Percentiles rank a stretch among this genome's conserved stretches.
These are phyloP conservation scores for Leucoraja ocellata DNA, from an alignment of 2,797 vertebrate species.

Conservation along the genomic window DNA sequence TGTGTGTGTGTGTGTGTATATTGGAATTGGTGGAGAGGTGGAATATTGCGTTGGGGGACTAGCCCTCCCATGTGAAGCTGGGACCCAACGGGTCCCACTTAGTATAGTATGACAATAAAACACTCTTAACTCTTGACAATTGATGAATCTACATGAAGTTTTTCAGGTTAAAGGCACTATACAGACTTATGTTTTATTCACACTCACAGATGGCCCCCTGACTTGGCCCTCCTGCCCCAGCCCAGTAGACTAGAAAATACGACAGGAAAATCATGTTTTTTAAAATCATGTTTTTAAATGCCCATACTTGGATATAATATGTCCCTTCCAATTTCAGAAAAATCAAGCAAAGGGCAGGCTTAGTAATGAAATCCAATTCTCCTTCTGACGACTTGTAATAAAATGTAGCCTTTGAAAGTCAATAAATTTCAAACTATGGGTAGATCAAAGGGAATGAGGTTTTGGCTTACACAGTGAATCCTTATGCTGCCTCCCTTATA, in stretches of 20 bases:
- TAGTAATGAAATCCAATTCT: not conserved
- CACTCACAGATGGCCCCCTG: not conserved
- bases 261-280: not conserved
- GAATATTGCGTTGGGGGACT: too few species aligned
- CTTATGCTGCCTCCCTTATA: not conserved
- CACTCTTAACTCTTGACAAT: too few species aligned
- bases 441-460: not conserved
- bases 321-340: slow-evolving; percentile 2
- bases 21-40: too few species aligned
- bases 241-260: not conserved
- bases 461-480: not conserved
- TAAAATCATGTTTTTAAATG: not conserved
- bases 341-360: not conserved
- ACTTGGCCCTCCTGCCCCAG: not conserved
- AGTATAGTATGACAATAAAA: too few species aligned
- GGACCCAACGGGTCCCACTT: too few species aligned
- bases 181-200: not conserved
- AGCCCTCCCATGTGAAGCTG: too few species aligned
- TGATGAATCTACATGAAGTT: not conserved
- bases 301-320: not conserved
- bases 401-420: slow-evolving; percentile 2
- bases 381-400: not conserved
- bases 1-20: too few species aligned
- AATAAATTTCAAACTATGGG: slow-evolving; percentile 12
- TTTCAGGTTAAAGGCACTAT: not conserved